These are phyloP conservation scores for Gobio gobio DNA, from an alignment of 2,113 vertebrate species.

Conservation along the genomic window DNA sequence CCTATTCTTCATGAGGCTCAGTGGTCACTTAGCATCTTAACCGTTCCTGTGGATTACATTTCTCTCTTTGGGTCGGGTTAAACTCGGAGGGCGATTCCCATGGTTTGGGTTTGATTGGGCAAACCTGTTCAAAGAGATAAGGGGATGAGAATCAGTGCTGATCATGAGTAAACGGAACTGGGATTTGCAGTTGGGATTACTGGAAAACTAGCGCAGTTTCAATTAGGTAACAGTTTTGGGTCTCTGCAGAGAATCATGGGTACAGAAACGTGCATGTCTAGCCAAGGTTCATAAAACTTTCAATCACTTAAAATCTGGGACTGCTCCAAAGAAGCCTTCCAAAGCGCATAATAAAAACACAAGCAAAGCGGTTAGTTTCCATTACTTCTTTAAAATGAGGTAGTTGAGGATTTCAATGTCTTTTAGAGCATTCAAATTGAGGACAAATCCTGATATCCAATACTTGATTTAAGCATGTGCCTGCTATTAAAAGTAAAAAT, in stretches of 20 bases:
- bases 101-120: slow-evolving; percentile 6
- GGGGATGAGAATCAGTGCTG: slow-evolving; percentile 32
- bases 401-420: background rate
- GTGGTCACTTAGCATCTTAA: slow-evolving; percentile 14
- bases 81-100: background rate
- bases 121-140: slow-evolving; percentile 45
- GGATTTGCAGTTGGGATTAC: background rate
- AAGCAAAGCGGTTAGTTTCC: background rate
- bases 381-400: background rate
- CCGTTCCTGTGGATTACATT: slow-evolving; percentile 11
- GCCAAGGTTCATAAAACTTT: slow-evolving; percentile 38
- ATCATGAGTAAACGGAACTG: background rate
- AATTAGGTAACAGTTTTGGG: background rate
- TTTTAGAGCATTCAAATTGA: background rate
- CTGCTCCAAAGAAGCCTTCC: background rate
- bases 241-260: background rate
- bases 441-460: background rate
- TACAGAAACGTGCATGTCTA: background rate
- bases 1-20: slow-evolving; percentile 7
- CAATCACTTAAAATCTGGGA: slow-evolving; percentile 29
- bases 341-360: background rate
- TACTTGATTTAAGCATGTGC: background rate
- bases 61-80: background rate
- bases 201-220: slow-evolving; percentile 4
- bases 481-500: background rate